A percentile compares a stretch with the other conserved stretches of the same genome.
Conservation (phyloP, 2,797 vertebrate species). For the Merluccius polli region DNA sequence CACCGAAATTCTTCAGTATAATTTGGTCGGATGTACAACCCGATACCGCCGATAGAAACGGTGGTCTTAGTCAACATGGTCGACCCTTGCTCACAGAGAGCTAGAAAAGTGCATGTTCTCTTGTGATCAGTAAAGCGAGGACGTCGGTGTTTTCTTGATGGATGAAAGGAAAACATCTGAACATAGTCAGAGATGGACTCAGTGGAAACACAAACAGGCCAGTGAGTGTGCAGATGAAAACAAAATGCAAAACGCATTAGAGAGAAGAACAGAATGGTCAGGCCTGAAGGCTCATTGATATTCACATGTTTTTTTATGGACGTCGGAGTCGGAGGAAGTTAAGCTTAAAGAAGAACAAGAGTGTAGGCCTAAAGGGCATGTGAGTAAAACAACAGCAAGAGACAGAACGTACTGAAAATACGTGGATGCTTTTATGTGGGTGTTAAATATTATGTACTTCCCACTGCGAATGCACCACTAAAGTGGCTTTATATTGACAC, state of each 20-base stretch:
- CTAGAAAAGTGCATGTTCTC: not conserved
- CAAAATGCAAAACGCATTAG: not conserved
- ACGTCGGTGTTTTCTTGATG: not conserved
- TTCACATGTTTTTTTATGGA: not conserved
- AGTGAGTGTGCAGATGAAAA: not conserved
- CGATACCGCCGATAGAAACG: not conserved
- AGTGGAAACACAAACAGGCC: slow-evolving; percentile 19
- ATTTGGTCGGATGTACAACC: not conserved
- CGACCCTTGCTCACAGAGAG: not conserved
- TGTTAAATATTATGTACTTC: not conserved
- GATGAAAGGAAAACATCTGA: slow-evolving; percentile 12
- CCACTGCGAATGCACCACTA: not conserved
- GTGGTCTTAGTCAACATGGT: not conserved
- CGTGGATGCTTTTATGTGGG: not conserved
- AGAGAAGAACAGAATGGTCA: not conserved
- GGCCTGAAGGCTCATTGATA: not conserved
- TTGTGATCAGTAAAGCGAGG: slow-evolving; percentile 4
- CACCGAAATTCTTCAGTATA: not conserved
- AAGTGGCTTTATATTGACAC: not conserved
- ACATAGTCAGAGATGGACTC: slow-evolving; percentile 11
- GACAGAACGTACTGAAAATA: not conserved
- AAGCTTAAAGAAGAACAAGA: not conserved
- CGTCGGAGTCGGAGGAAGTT: not conserved
- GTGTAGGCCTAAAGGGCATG: not conserved
- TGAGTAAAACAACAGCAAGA: not conserved